phyloP scores from a whole-genome alignment of 2,888 invertebrate genomes.

The Acanthopleura granulata region DNA sequence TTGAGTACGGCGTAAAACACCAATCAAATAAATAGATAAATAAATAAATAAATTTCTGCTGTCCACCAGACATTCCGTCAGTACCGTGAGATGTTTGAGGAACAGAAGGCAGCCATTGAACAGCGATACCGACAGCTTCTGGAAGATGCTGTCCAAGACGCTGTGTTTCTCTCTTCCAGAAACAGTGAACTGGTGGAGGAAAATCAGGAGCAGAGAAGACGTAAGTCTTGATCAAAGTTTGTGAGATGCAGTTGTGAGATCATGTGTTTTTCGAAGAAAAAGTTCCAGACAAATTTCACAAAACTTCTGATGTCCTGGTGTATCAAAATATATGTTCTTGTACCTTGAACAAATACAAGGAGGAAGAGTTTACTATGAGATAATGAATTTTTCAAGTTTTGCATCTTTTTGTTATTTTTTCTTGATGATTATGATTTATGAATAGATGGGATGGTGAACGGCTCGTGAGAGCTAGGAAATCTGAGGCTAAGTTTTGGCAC shows the following conservation, averaged over 20 bases:
- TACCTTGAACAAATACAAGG: neutral
- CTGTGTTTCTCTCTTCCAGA: conserved; percentile 60
- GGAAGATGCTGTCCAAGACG: conserved; percentile 65
- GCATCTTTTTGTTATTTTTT: too few species aligned
- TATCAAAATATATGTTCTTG: neutral
- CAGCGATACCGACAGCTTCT: conserved; percentile 61
- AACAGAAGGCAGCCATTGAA: conserved; percentile 64
- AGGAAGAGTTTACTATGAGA: too few species aligned
- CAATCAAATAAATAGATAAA: too few species aligned
- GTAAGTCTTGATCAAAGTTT: conserved; percentile 35
- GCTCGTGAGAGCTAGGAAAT: too few species aligned
- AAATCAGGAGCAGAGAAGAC: conserved; percentile 52
- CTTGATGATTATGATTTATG: too few species aligned
- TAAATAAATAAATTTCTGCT: neutral
- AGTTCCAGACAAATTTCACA: neutral
- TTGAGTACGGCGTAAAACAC: too few species aligned
- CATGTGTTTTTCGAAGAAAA: neutral
- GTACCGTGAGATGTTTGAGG: conserved; percentile 66
- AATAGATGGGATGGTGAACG: too few species aligned
- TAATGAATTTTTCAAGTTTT: too few species aligned
- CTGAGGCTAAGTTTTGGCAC: too few species aligned
- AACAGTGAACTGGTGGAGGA: conserved; percentile 61
- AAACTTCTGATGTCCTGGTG: too few species aligned
- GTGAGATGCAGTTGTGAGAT: neutral
- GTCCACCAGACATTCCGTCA: conserved; percentile 58